Conservation (phyloP, 2,113 vertebrate species). For the Neolamprologus longior region DNA sequence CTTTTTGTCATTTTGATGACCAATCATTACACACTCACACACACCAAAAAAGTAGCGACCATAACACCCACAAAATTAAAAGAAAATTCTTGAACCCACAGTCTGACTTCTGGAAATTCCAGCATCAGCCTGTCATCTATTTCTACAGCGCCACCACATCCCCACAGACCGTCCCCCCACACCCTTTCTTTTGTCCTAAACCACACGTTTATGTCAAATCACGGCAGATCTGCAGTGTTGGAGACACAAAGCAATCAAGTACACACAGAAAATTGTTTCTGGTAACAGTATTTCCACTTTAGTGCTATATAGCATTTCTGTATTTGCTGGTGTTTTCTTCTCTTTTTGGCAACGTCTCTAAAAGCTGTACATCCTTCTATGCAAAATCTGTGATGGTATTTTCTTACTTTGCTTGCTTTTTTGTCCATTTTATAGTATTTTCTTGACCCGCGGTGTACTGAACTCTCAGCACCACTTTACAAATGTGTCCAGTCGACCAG, state of each 20-base stretch:
- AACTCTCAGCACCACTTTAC: not conserved
- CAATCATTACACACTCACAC: not conserved
- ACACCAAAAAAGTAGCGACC: not conserved
- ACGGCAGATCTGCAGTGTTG: not conserved
- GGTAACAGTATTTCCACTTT: not conserved
- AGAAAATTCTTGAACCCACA: not conserved
- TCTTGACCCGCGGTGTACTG: not conserved
- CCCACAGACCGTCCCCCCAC: not conserved
- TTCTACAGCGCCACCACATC: not conserved
- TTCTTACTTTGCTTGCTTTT: not conserved
- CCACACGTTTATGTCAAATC: not conserved
- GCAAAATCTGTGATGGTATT: not conserved
- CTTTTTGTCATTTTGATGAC: not conserved
- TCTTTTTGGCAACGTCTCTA: not conserved
- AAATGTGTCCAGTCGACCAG: not conserved
- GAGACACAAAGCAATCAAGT: not conserved
- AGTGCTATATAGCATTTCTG: not conserved
- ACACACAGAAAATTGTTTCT: not conserved
- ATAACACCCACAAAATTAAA: not conserved
- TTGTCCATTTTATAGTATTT: not conserved
- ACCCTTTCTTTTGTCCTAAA: not conserved
- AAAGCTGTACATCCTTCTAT: not conserved
- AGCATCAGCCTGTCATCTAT: not conserved
- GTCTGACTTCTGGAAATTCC: not conserved
- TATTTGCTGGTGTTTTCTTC: not conserved